Evolutionary conservation across 2,113 vertebrate species (phyloP), one percentile per base, ranked within the genome.

Genomic region (Gallinago undulata): DNA sequence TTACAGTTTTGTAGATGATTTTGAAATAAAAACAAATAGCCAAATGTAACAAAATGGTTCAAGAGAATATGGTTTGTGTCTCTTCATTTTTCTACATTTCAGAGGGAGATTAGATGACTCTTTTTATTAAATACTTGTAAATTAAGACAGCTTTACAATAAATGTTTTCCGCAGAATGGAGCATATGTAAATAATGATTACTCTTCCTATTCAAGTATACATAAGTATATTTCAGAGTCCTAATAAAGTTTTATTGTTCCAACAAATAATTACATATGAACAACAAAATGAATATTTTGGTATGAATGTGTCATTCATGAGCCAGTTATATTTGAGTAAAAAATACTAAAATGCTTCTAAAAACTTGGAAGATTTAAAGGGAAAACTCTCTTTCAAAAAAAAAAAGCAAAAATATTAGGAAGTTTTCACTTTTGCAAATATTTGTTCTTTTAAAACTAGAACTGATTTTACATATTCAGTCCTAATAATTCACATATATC

Each of bases 121-220:
- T 3, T 3, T 70, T 43, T 67, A 28, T 16, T 63, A 55, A 53
- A 48, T 2, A 53, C 2, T 18, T 53, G 8, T 11, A 28, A 50
- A 59, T 21, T 27, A 72, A 62, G 11, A 7, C 17, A 39, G 1
- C 2, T 90, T 53, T 50, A 19, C 6, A 70, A 68, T 21, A 62
- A 66, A 62, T 22, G 5, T 30, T 72, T 72, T 83, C 24, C 18
- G 51, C 6, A n/a, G 5, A 25, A 67, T 1, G 1, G 5, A n/a
- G 6, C 0, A 9, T 0, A 5, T 56, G 7, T 24, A 57, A 63
- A 33, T 19, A 89, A 8, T 10, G 5, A 1, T 59, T 55, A 27
- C 5, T 30, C 8, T 37, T 83, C 14, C 48, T 35, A 30, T 30
- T 70, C 9, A 67, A 43, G 7, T 35, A 17, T 16, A 70, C 4